Evolutionary conservation across 2,797 vertebrate species (phyloP), one percentile per base, ranked within the genome.

Genomic region (Enteromius anoplus): DNA sequence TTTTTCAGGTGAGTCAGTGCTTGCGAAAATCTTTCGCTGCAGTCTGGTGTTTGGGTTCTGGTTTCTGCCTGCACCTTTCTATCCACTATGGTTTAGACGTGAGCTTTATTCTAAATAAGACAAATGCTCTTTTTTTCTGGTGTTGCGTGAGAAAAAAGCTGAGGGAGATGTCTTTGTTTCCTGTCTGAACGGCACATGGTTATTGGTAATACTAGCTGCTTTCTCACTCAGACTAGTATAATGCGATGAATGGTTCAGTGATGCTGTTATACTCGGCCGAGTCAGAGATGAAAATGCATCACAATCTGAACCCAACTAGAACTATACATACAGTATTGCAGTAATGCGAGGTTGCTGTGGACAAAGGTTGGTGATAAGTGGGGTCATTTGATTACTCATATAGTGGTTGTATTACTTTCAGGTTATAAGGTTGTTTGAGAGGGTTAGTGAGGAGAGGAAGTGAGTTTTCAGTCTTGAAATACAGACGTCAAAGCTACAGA

Each of bases 161-260:
- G 32, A 37, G 32, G 64, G 32, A 71, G 23, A 26, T 10, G 26
- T 58, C 51, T 75, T 40, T 5, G 23, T 71, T 14, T 58, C 37
- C 32, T 51, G 71, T 77, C 72, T 65, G 26, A 51, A 47, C 37
- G 23, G 40, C 55, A 23, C 29, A 11, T 34, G 23, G 78, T n/a
- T 62, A 73, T 81, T 26, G 68, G 42, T 42, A 82, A 79, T 66
- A n/a, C 29, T 70, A 34, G 47, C 62, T 66, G 53, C 78, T 68
- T 55, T 70, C 34, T 34, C 15, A 42, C 70, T 81, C 71, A 78
- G 72, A 83, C 64, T 71, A 66, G 64, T 9, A 37, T 85, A 85
- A 86, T 88, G 37, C 79, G 47, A 85, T 85, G 81, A 85, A 70
- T 65, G 75, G 19, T 49, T 53, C 23, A 49, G 76, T 85, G 84